phyloP scores from a whole-genome alignment of 2,797 vertebrate species.

The Sebastes steindachneri region DNA sequence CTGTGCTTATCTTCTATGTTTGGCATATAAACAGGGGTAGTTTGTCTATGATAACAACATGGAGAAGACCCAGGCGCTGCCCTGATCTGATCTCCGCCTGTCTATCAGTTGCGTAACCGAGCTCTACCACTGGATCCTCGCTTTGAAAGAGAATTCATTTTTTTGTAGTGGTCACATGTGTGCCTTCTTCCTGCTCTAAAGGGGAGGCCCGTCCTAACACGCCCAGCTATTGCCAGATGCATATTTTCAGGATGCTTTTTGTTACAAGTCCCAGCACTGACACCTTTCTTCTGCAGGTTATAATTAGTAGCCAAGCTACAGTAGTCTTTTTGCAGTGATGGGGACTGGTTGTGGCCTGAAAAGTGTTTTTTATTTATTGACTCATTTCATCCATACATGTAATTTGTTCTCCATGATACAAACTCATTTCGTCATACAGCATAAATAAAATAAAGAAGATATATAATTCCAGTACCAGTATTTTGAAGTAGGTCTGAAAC shows the following conservation, averaged over 20 bases:
- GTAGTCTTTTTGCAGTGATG: slow-evolving; percentile 49
- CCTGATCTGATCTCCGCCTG: background rate
- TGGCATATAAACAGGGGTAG: background rate
- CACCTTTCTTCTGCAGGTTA: slow-evolving; percentile 75
- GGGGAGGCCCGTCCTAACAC: slow-evolving; percentile 39
- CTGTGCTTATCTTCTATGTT: background rate
- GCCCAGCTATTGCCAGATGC: slow-evolving; percentile 64
- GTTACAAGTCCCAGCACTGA: slow-evolving; percentile 77
- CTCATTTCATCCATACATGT: background rate
- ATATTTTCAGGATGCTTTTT: slow-evolving; percentile 75
- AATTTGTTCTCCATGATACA: background rate
- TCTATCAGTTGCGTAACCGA: background rate
- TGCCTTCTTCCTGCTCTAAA: slow-evolving; percentile 22
- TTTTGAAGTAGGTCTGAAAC: too few species aligned
- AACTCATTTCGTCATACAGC: background rate
- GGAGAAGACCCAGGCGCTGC: background rate
- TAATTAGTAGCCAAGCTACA: slow-evolving; percentile 72
- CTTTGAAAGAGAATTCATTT: slow-evolving; percentile 36
- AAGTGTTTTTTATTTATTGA: slow-evolving; percentile 36
- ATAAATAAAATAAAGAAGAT: background rate
- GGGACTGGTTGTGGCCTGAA: slow-evolving; percentile 72
- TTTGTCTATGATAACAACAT: background rate
- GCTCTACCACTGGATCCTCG: background rate
- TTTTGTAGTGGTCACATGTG: slow-evolving; percentile 19
- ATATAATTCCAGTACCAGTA: background rate